Conservation (phyloP, 2,888 invertebrate genomes). For the Drosophila mulleri region DNA sequence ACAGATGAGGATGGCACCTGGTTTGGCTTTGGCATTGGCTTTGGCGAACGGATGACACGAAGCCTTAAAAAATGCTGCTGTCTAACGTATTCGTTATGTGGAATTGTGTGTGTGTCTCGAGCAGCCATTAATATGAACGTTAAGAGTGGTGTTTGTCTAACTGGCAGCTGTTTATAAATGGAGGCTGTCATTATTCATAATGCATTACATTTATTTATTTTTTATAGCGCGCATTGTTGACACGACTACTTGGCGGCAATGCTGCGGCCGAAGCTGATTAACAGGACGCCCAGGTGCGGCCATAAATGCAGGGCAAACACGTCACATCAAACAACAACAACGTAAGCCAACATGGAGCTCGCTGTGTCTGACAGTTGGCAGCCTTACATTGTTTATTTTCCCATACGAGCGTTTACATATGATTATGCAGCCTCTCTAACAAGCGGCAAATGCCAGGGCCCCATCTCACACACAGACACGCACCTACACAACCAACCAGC, state of each 20-base stretch:
- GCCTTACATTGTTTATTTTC: conserved; percentile 45
- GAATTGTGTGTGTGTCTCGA: conserved; percentile 17
- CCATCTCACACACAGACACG: background rate
- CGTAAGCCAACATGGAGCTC: background rate
- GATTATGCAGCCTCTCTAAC: conserved; percentile 47
- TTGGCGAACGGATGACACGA: background rate
- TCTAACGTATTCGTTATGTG: conserved; percentile 17
- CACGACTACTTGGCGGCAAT: conserved; percentile 24
- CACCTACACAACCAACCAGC: background rate
- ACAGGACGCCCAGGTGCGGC: conserved; percentile 31
- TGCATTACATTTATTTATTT: conserved; percentile 29
- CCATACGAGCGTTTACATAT: conserved; percentile 45
- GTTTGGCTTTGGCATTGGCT: background rate
- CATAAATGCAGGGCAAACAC: conserved; percentile 22
- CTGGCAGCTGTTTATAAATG: conserved; percentile 14
- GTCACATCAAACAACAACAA: conserved; percentile 17
- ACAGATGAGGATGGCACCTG: conserved; percentile 25
- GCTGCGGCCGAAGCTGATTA: conserved; percentile 35
- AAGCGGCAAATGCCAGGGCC: conserved; percentile 25
- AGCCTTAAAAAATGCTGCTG: conserved; percentile 26
- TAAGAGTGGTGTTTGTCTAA: conserved; percentile 15
- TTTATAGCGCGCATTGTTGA: conserved; percentile 33
- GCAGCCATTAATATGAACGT: conserved; percentile 29
- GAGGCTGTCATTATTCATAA: conserved; percentile 20
- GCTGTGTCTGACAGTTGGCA: conserved; percentile 36